Evolutionary conservation across 2,888 invertebrate genomes (phyloP), one percentile per base, ranked within the genome.

Genomic region (Buathra laborator): DNA sequence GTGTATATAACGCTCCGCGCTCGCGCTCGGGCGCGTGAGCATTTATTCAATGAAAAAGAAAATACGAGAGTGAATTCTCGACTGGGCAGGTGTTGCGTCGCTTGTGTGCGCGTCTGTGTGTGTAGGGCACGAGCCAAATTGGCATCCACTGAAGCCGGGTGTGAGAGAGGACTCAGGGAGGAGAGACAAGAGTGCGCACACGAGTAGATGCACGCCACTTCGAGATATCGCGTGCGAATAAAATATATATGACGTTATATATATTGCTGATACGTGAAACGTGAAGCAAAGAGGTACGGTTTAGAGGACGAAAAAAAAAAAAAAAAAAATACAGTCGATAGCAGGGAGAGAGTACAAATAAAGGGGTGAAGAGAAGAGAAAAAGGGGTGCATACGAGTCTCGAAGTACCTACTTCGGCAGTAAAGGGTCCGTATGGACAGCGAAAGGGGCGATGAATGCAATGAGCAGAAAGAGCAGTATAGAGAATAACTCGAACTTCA

Each of bases 121-220:
- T 76, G 71, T 80, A 67, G 84, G 67, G 84, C 84, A 84, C 84
- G 84, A 84, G 84, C 84, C 84, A 84, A 84, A 84, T 84, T 84
- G 84, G 84, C 81, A 78, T 84, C 77, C 44, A 75, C 10, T 29
- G 37, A 19, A 53, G 77, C 68, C 84, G 74, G 77, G 77, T 77
- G 81, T 77, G 74, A 68, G 53, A 70, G 53, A 62, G 59, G 43
- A 24, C 48, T 62, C 10, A 10, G 32, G 46, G 37, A 51, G 48
- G 67, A 48, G 53, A 32, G 48, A 83, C 48, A 56, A 37, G 72
- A 37, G 53, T 43, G n/a, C 43, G 37, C 76, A 62, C 37, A 59
- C 10, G 43, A 4, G 62, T 62, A 67, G 80, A 59, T 12, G 59
- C 81, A 53, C 62, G 62, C 68, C 76, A 76, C 37, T 66, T 51